phyloP scores from a whole-genome alignment of 2,797 vertebrate genomes.

The Pseudocheirus occidentalis region DNA sequence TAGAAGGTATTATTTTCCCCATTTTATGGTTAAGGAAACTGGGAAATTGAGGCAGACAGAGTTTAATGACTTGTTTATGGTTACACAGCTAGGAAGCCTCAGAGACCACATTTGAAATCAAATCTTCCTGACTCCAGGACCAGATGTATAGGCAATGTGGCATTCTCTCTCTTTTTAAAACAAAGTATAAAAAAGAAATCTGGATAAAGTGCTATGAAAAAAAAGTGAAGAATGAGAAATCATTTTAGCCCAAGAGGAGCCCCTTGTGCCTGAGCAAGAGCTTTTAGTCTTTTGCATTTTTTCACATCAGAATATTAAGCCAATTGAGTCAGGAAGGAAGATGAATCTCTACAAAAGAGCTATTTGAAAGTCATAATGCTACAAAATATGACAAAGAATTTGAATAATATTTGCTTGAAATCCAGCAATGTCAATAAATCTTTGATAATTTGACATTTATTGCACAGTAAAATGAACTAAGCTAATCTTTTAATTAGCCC shows the following conservation, averaged over 20 bases:
- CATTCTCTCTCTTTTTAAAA: neutral
- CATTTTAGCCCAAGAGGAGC: neutral
- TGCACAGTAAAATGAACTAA: conserved; percentile 31
- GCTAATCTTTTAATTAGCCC: conserved; percentile 71
- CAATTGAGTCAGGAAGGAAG: neutral
- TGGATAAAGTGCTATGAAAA: neutral
- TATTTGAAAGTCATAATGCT: conserved; percentile 6
- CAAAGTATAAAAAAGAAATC: neutral
- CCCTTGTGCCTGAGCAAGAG: neutral
- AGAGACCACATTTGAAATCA: neutral
- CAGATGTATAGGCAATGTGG: neutral
- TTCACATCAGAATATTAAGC: neutral
- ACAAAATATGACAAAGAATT: conserved; percentile 28
- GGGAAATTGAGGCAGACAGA: neutral
- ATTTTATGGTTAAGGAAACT: neutral
- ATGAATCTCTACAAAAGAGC: conserved; percentile 1
- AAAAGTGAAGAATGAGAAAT: neutral
- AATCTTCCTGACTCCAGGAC: neutral
- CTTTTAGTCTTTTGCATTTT: neutral
- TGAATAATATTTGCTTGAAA: neutral
- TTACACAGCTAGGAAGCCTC: neutral
- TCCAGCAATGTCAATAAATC: conserved; percentile 11
- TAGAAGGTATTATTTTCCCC: neutral
- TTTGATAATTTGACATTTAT: conserved; percentile 50
- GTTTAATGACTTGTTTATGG: neutral